phyloP scores from a whole-genome alignment of 2,888 invertebrate species.

The Lasius fuliginosus region DNA sequence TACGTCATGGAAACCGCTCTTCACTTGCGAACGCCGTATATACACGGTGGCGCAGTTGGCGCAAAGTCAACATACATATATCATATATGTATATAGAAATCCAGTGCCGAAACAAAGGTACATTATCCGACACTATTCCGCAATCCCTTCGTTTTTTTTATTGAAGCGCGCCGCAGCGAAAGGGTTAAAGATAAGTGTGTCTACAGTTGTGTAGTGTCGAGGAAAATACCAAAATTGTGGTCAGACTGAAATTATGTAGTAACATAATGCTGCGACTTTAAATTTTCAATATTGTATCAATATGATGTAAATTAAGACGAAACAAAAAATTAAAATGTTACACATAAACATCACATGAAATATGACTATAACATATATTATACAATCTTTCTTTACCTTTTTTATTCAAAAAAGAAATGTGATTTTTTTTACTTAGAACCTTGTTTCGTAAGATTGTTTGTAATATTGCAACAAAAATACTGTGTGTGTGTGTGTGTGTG shows the following conservation, averaged over 20 bases:
- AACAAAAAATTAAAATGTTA: constrained; percentile 23
- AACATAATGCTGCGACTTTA: not conserved
- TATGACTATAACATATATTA: not conserved
- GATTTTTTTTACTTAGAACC: not conserved
- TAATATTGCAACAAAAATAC: constrained; percentile 1
- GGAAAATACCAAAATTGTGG: not conserved
- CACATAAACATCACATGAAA: not conserved
- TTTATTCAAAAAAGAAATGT: not conserved
- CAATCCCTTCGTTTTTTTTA: too few relatives aligned
- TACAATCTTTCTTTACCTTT: constrained; percentile 12
- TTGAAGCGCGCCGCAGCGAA: too few relatives aligned
- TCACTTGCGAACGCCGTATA: too few relatives aligned
- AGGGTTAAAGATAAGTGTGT: not conserved
- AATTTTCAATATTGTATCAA: constrained; percentile 35
- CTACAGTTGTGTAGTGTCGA: not conserved
- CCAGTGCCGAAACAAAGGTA: too few relatives aligned
- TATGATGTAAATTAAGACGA: constrained; percentile 2
- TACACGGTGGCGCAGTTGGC: too few relatives aligned
- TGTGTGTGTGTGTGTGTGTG: too few relatives aligned
- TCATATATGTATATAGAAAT: too few relatives aligned
- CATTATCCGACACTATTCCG: too few relatives aligned
- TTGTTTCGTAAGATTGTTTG: constrained; percentile 19
- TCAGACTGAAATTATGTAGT: constrained; percentile 13
- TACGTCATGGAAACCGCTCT: too few relatives aligned
- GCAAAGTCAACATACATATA: too few relatives aligned